phyloP scores from a whole-genome alignment of 2,797 vertebrate species.

The Varecia variegata region DNA sequence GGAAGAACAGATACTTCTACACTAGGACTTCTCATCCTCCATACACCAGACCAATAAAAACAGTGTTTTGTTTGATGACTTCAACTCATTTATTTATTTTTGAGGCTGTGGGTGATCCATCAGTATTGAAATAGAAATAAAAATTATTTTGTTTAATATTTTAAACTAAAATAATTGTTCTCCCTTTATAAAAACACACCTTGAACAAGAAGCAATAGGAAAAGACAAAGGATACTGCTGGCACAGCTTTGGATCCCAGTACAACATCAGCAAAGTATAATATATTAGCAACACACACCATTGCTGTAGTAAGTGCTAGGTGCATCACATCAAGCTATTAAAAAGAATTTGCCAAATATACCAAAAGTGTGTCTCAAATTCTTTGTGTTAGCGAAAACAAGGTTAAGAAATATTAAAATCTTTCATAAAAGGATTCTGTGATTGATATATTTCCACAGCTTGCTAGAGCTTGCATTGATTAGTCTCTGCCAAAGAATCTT shows the following conservation, averaged over 20 bases:
- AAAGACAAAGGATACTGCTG: background rate
- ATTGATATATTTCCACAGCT: slow-evolving; percentile 25
- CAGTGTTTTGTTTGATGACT: slow-evolving; percentile 30
- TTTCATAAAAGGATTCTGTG: background rate
- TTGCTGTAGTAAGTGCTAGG: no score
- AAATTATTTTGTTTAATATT: slow-evolving; percentile 47
- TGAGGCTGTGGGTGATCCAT: slow-evolving; percentile 37
- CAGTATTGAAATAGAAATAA: slow-evolving; percentile 3
- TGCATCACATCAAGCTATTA: no score
- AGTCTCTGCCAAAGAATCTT: background rate
- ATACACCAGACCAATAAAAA: slow-evolving; percentile 45
- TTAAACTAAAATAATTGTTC: slow-evolving; percentile 39
- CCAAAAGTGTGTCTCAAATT: background rate
- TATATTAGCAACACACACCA: background rate
- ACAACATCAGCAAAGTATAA: no score
- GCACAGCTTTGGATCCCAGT: background rate
- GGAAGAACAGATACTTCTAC: slow-evolving; percentile 18
- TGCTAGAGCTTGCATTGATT: background rate
- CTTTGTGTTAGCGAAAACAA: background rate
- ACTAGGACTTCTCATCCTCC: slow-evolving; percentile 26
- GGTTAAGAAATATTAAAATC: background rate
- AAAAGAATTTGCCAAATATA: background rate
- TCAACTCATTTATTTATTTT: slow-evolving; percentile 47
- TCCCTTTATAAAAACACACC: background rate
- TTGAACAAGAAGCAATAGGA: background rate